Percentiles rank a stretch among this genome's conserved stretches.
Evolutionary conservation across 2,113 vertebrate genomes (phyloP).

Genomic region (Paratilapia polleni): DNA sequence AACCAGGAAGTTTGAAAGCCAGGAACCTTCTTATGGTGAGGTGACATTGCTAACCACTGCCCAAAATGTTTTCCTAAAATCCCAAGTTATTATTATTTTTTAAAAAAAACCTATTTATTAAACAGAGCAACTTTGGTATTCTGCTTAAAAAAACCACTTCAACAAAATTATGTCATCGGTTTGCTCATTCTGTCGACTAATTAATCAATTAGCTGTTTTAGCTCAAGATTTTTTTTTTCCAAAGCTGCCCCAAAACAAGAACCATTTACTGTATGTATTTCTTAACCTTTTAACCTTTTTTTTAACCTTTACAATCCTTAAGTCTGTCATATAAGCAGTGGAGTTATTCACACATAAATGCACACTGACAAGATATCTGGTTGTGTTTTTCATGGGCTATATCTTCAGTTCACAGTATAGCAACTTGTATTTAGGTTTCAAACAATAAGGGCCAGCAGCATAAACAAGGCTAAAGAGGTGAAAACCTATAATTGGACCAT

Average conservation of each 20-base stretch:
- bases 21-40: not conserved
- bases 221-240: too few relatives aligned
- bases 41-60: not conserved
- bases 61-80: not conserved
- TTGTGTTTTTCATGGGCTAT: not conserved
- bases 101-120: not conserved
- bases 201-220: not conserved
- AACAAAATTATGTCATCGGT: not conserved
- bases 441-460: not conserved
- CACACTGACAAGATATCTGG: not conserved
- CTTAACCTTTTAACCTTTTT: too few relatives aligned
- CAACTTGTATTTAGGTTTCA: not conserved
- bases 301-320: not conserved
- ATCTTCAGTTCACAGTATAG: not conserved
- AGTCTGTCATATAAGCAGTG: not conserved
- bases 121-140: not conserved
- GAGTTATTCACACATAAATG: not conserved
- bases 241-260: not conserved
- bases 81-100: not conserved
- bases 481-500: slow-evolving; percentile 41
- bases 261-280: too few relatives aligned
- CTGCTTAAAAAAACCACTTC: not conserved
- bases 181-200: not conserved
- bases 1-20: not conserved
- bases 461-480: slow-evolving; percentile 16